Percentiles rank a stretch among this genome's conserved stretches.
Evolutionary conservation across 2,888 invertebrate species (phyloP).

Genomic region (Drosophila birchii): DNA sequence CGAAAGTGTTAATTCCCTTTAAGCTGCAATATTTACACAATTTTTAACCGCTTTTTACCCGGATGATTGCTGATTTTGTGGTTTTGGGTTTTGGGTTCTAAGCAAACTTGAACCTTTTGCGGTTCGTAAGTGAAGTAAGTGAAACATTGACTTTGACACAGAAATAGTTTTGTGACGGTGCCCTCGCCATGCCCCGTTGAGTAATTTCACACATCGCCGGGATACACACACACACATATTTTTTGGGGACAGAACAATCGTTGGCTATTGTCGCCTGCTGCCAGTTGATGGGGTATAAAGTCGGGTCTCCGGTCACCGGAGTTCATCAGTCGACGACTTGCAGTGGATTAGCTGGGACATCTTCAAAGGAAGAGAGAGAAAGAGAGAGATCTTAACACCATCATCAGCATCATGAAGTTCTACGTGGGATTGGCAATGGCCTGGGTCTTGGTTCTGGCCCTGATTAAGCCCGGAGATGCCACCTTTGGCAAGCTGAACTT

Average conservation of each 20-base stretch:
- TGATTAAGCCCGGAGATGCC: constrained; percentile 60
- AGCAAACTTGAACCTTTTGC: constrained; percentile 19
- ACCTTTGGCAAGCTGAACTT: constrained; percentile 75
- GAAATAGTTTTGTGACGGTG: constrained; percentile 30
- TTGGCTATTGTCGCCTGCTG: constrained; percentile 52
- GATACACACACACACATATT: not conserved
- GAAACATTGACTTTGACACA: constrained; percentile 64
- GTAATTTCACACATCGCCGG: constrained; percentile 66
- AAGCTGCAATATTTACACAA: constrained; percentile 52
- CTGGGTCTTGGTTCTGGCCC: constrained; percentile 38
- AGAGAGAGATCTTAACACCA: not conserved
- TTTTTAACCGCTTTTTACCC: not conserved
- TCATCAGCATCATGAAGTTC: constrained; percentile 56
- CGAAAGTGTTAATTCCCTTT: constrained; percentile 76
- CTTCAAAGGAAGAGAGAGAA: not conserved
- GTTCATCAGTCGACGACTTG: constrained; percentile 68
- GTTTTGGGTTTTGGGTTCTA: constrained; percentile 32
- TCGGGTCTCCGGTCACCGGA: constrained; percentile 44
- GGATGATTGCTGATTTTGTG: constrained; percentile 36
- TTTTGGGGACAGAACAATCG: constrained; percentile 64
- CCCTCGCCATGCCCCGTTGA: constrained; percentile 42
- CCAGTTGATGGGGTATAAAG: constrained; percentile 65
- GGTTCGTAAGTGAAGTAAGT: constrained; percentile 12
- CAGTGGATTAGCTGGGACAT: constrained; percentile 23
- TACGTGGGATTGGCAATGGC: constrained; percentile 32